Evolutionary conservation across 1,140 invertebrate genomes (phyloP), one percentile per base, ranked within the genome.

Genomic region (Riptortus pedestris): DNA sequence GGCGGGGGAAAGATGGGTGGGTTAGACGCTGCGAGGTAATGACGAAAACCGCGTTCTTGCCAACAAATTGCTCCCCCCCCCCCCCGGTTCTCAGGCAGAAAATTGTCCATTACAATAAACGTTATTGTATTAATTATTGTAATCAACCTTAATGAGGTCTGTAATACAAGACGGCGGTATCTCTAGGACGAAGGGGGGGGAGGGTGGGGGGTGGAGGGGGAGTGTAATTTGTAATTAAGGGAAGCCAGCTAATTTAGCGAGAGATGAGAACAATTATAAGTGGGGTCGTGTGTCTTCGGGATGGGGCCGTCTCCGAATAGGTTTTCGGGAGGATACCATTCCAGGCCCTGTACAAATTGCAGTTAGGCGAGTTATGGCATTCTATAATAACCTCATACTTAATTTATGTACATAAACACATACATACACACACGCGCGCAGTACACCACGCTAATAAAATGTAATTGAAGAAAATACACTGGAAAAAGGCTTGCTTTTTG

Each of bases 41-140:
- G 51, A 55, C 22, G 51, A 55, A 55, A 55, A 55, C 22, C 51
- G 18, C 22, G 22, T 2, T 24, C 12, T n/a, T n/a, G 1, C 3
- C 18, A 47, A 26, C 24, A 55, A 55, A 55, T 55, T 55, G 51
- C 24, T 9, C 22, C 2, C 1, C 51, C n/a, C n/a, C n/a, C n/a
- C n/a, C n/a, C n/a, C 45, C 16, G 45, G 45, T 4, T n/a, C 45
- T n/a, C 31, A 38, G 51, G 57, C 20, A 33, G 57, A 59, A 59
- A 29, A 59, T 38, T 59, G 57, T 59, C 31, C 28, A 59, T 59
- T 29, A 59, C 29, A 59, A 59, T 59, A 59, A 59, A 38, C 57
- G 57, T 59, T 59, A 59, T 38, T 59, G 28, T 59, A 59, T 59
- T 59, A 59, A 59, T 59, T 59, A 59, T 59, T 38, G 57, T 59